phyloP scores from a whole-genome alignment of 2,888 invertebrate genomes.

The Sinelater perroti region DNA sequence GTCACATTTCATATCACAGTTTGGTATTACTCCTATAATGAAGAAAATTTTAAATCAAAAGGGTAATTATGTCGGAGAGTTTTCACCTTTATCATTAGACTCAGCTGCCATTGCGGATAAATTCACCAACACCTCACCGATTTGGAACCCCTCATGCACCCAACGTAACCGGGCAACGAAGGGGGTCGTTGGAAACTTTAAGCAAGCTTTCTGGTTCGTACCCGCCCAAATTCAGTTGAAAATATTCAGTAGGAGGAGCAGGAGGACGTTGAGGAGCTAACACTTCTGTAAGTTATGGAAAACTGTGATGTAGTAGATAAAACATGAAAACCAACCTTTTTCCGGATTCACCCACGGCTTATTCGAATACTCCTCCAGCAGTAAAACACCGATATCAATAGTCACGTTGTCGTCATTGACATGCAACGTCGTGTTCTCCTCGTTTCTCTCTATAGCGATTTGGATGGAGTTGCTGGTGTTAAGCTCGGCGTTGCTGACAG shows the following conservation, averaged over 20 bases:
- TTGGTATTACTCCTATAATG: conserved; percentile 73
- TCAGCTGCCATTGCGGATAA: conserved; percentile 75
- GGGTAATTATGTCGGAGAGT: neutral
- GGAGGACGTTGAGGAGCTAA: conserved; percentile 88
- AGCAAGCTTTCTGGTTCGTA: conserved; percentile 79
- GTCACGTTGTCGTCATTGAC: conserved; percentile 82
- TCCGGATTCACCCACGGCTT: conserved; percentile 89
- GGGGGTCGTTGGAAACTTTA: conserved; percentile 65
- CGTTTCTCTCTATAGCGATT: conserved; percentile 81
- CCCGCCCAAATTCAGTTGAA: conserved; percentile 88
- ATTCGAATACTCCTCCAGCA: conserved; percentile 81
- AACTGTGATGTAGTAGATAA: neutral
- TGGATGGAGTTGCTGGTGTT: conserved; percentile 87
- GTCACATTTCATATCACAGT: conserved; percentile 91
- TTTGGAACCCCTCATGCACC: conserved; percentile 88
- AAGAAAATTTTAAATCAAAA: neutral
- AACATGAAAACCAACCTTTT: conserved; percentile 64
- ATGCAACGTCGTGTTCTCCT: conserved; percentile 78
- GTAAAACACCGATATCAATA: conserved; percentile 72
- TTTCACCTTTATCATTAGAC: conserved; percentile 36
- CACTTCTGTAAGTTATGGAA: conserved; percentile 72
- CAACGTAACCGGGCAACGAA: conserved; percentile 78
- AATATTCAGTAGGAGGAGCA: conserved; percentile 88
- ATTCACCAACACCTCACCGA: conserved; percentile 82
- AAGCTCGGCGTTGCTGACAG: conserved; percentile 76